Evolutionary conservation across 2,888 invertebrate species (phyloP).

Genomic region (Gymnosoma rotundatum): DNA sequence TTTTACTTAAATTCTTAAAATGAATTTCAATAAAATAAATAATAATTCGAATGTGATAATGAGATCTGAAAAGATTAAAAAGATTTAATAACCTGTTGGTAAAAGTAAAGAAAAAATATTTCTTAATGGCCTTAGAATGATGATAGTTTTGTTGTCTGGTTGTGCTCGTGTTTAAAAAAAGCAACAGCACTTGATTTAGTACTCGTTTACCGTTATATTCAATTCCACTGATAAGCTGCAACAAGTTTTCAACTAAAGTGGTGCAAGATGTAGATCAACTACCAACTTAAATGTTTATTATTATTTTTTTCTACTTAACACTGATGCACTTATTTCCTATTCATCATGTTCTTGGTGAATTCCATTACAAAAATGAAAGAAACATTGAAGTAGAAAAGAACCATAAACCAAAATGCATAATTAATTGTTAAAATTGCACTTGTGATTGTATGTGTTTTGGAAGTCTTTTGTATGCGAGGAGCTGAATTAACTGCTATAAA

Average conservation of each 20-base stretch:
- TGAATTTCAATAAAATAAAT: constrained; percentile 43
- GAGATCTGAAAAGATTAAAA: constrained; percentile 25
- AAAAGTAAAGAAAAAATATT: constrained; percentile 28
- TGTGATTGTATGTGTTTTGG: constrained; percentile 5
- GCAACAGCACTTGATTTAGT: constrained; percentile 61
- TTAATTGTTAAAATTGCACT: constrained; percentile 64
- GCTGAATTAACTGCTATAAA: constrained; percentile 56
- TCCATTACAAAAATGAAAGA: not conserved
- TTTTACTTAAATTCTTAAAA: constrained; percentile 24
- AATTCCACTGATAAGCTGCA: constrained; percentile 65
- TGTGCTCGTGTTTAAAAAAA: constrained; percentile 1
- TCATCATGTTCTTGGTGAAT: constrained; percentile 29
- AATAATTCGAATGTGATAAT: constrained; percentile 25
- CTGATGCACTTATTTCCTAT: constrained; percentile 9
- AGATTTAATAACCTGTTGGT: constrained; percentile 39
- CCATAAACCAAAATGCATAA: constrained; percentile 68
- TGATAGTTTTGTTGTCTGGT: not conserved
- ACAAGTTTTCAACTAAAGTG: constrained; percentile 55
- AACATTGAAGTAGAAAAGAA: constrained; percentile 20
- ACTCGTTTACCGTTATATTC: constrained; percentile 66
- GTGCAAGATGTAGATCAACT: constrained; percentile 69
- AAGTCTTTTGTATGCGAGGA: not conserved
- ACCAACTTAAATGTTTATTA: constrained; percentile 57
- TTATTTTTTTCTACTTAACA: not conserved
- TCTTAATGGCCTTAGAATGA: constrained; percentile 26